These are phyloP conservation scores for Globicephala melas DNA, from an alignment of 2,113 vertebrate genomes.

Conservation along the genomic window DNA sequence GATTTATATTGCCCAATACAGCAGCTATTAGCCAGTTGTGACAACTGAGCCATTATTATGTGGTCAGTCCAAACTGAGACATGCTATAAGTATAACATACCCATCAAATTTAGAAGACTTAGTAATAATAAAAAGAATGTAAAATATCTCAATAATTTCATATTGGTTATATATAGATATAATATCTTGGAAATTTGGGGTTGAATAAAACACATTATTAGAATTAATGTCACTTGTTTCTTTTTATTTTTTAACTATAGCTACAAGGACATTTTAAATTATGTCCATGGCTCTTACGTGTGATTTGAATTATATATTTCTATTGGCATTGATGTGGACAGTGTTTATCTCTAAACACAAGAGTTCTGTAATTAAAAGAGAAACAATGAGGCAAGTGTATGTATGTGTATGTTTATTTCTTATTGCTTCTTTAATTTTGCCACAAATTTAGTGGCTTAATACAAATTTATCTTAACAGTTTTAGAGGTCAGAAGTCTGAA, in stretches of 20 bases:
- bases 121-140: background rate
- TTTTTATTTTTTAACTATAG: background rate
- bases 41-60: background rate
- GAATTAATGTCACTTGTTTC: background rate
- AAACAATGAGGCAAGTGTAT: background rate
- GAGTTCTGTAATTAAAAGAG: background rate
- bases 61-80: background rate
- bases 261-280: background rate
- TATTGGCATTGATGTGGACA: background rate
- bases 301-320: background rate
- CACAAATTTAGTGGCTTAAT: background rate
- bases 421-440: background rate
- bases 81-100: background rate
- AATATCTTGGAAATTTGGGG: background rate
- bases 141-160: background rate
- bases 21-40: background rate
- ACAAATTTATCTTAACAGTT: background rate
- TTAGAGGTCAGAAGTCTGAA: background rate
- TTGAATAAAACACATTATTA: background rate
- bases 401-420: background rate
- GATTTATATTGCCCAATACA: background rate
- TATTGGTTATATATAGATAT: background rate
- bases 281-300: background rate
- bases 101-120: background rate
- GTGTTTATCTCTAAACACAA: background rate